phyloP scores from a whole-genome alignment of 2,888 invertebrate genomes.

The Lissocephala sabroskyi region DNA sequence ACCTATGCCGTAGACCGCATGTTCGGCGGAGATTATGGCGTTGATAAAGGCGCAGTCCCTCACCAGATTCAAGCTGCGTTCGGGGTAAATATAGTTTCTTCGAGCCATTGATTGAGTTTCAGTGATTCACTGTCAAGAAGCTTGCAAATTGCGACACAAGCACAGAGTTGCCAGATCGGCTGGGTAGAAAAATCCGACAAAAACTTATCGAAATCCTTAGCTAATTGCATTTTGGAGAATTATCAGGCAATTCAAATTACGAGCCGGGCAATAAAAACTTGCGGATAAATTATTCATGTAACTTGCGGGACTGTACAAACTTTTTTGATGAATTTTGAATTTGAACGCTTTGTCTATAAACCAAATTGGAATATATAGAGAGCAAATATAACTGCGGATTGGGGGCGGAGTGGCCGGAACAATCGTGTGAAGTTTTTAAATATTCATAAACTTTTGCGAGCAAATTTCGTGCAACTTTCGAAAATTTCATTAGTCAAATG shows the following conservation, averaged over 20 bases:
- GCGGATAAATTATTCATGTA: slow-evolving; percentile 58
- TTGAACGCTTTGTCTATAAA: slow-evolving; percentile 47
- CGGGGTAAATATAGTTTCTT: no score
- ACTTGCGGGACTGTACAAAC: slow-evolving; percentile 37
- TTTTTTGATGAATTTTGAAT: slow-evolving; percentile 67
- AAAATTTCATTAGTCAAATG: slow-evolving; percentile 63
- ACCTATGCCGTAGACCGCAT: no score
- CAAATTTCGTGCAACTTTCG: slow-evolving; percentile 33
- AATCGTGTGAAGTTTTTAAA: slow-evolving; percentile 50
- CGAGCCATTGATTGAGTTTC: no score
- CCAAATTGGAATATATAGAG: not conserved
- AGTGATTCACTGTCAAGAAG: no score
- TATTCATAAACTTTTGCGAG: slow-evolving; percentile 52
- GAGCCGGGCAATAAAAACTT: slow-evolving; percentile 55
- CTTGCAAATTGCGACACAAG: no score
- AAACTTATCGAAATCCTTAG: slow-evolving; percentile 18
- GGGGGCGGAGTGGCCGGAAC: slow-evolving; percentile 25
- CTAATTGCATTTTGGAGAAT: slow-evolving; percentile 54
- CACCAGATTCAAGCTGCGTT: no score
- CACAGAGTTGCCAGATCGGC: no score
- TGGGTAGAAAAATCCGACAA: no score
- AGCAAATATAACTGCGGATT: slow-evolving; percentile 6
- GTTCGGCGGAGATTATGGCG: no score
- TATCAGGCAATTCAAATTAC: slow-evolving; percentile 59
- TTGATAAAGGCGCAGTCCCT: no score